Evolutionary conservation across 2,888 invertebrate genomes (phyloP).

Genomic region (Syritta pipiens): DNA sequence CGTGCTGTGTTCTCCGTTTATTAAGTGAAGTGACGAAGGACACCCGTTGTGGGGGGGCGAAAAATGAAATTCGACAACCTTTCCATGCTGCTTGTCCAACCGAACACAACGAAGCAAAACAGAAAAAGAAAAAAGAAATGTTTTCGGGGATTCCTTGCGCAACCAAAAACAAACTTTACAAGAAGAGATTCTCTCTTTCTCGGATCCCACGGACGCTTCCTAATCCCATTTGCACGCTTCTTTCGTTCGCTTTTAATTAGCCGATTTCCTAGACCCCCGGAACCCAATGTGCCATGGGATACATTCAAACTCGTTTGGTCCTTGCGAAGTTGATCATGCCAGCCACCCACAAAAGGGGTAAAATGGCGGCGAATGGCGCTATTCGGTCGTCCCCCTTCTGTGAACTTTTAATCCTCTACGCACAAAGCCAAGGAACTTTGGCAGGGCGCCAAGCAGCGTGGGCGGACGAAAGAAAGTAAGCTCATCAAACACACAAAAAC

Average conservation of each 20-base stretch:
- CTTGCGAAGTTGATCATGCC: slow-evolving; percentile 23
- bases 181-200: slow-evolving; percentile 20
- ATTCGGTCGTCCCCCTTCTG: slow-evolving; percentile 6
- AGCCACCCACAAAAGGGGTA: slow-evolving; percentile 24
- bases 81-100: slow-evolving; percentile 13
- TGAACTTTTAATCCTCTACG: slow-evolving; percentile 63
- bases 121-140: no score
- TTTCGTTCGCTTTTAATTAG: slow-evolving; percentile 49
- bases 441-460: slow-evolving; percentile 8
- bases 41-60: neutral
- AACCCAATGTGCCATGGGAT: neutral
- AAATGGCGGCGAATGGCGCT: slow-evolving; percentile 8
- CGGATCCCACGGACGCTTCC: slow-evolving; percentile 31
- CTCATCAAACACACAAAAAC: slow-evolving; percentile 52
- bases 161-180: slow-evolving; percentile 30
- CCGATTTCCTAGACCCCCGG: slow-evolving; percentile 13
- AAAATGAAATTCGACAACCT: slow-evolving; percentile 7
- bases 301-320: neutral
- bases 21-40: slow-evolving; percentile 39
- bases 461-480: slow-evolving; percentile 23
- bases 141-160: slow-evolving; percentile 13
- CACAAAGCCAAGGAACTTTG: slow-evolving; percentile 47
- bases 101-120: no score
- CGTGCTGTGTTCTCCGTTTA: slow-evolving; percentile 19
- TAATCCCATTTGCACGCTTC: slow-evolving; percentile 50